These are phyloP conservation scores for Drosophila helvetica DNA, from an alignment of 2,888 invertebrate genomes.

Conservation along the genomic window DNA sequence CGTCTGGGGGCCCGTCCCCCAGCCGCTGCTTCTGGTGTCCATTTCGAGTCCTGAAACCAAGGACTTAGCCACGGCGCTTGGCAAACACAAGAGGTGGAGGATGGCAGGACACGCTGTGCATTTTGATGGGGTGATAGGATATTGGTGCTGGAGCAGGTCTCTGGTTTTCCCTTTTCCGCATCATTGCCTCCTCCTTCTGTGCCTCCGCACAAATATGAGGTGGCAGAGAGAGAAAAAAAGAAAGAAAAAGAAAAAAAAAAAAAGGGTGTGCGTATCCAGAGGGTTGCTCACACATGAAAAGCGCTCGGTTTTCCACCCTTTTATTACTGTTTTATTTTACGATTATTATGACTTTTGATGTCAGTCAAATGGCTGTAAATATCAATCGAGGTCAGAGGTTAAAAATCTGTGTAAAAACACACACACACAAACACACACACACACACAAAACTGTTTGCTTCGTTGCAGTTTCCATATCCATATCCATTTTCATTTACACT, in stretches of 20 bases:
- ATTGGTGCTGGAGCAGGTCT: slow-evolving; percentile 11
- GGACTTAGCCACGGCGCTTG: slow-evolving; percentile 33
- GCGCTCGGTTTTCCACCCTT: slow-evolving; percentile 57
- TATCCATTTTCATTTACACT: slow-evolving; percentile 1
- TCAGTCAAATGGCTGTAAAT: slow-evolving; percentile 46
- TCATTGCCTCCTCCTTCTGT: slow-evolving; percentile 60
- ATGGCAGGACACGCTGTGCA: slow-evolving; percentile 70
- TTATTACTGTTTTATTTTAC: slow-evolving; percentile 32
- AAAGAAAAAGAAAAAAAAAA: background rate
- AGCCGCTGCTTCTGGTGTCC: slow-evolving; percentile 17
- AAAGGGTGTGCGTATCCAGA: slow-evolving; percentile 4
- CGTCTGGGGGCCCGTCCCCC: slow-evolving; percentile 18
- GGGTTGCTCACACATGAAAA: slow-evolving; percentile 40
- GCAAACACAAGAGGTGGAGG: too few relatives aligned
- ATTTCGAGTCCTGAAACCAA: slow-evolving; percentile 33
- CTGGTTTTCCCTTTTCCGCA: slow-evolving; percentile 67
- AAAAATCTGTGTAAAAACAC: slow-evolving; percentile 17
- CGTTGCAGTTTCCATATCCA: slow-evolving; percentile 14
- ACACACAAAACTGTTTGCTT: background rate
- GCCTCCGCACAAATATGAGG: slow-evolving; percentile 26
- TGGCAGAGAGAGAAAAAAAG: background rate
- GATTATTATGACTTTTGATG: slow-evolving; percentile 45
- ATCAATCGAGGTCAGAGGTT: slow-evolving; percentile 26
- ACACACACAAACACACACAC: background rate
- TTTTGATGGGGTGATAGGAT: slow-evolving; percentile 59